Base-by-base conservation (phyloP, 2,888 invertebrate genomes). In the Tachina grossa region DNA sequence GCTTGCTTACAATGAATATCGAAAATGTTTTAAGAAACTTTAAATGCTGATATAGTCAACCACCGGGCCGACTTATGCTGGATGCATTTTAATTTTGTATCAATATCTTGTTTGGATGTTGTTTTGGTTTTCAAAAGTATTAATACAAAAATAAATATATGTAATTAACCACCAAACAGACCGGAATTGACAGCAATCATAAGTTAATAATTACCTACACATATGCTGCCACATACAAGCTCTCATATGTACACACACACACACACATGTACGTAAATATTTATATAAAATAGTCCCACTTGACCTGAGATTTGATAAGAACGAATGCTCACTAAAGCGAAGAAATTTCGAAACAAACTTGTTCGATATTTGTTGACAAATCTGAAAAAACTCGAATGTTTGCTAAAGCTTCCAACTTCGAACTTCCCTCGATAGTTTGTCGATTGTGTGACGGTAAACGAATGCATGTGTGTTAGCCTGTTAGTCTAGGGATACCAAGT, bases 171-270 rank as follows among this genome's bases (percentile, higher is more conserved):
- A 79, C 66, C 77, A 81, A 83, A 61, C 80, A 41, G 69, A 86
- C 86, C 87, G 87, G 86, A 87, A 87, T 87, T 85, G 83, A 68
- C 76, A 72, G 69, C 83, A 87, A 80, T 75, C 71, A 66, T 71
- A 83, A 63, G 43, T 63, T 68, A 59, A 72, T 71, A 69, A 63
- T 78, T 72, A 71, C 47, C 22, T 45, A 5, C 55, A 55, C 45
- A 61, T 39, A n/a, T 22, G 59, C 49, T 41, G 16, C 2, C 4
- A 9, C 11, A 51, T 9, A 65, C 49, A 14, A 43, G 43, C 16
- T 47, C 10, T 22, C 11, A 41, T 61, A 51, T 2, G 16, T 8
- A 77, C 6, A 43, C 43, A 61, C 10, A 31, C 31, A 31, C 6
- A 0, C 6, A 6, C 31, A 31, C n/a, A n/a, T 4, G 31, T 4